These are phyloP conservation scores for Onychomys leucogaster DNA, from an alignment of 2,797 vertebrate species.

Conservation along the genomic window DNA sequence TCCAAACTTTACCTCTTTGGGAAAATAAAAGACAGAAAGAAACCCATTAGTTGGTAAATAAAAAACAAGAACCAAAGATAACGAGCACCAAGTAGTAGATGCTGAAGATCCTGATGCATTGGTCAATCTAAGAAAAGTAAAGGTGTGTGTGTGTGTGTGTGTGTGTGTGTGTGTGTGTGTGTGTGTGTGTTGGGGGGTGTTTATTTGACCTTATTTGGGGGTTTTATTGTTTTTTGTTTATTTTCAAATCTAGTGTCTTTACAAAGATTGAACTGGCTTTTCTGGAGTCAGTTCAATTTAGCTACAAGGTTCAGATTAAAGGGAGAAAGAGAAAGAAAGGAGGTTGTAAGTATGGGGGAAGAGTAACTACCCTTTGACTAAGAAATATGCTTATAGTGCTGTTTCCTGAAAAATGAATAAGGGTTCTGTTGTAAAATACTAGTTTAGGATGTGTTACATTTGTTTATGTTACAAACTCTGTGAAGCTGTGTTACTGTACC, in stretches of 20 bases:
- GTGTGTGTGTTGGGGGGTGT: background rate
- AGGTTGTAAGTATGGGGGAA: background rate
- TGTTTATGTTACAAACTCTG: too few relatives aligned
- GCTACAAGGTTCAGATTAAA: conserved; percentile 9
- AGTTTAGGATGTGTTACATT: too few relatives aligned
- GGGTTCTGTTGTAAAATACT: too few relatives aligned
- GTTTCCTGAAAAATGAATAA: conserved; percentile 11
- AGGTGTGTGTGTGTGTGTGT: background rate
- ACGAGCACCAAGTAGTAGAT: background rate
- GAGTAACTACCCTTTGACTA: background rate
- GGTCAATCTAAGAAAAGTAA: background rate
- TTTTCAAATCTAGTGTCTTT: background rate
- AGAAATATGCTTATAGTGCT: background rate
- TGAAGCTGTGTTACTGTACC: too few relatives aligned
- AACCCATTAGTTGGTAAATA: background rate
- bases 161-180: background rate
- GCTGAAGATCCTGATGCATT: background rate
- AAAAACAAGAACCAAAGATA: background rate
- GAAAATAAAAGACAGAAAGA: background rate
- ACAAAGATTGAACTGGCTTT: background rate
- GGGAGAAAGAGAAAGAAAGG: background rate
- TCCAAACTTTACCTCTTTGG: background rate
- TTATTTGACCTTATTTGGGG: background rate
- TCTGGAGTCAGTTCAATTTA: background rate
- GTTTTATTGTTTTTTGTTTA: background rate